Evolutionary conservation across 2,888 invertebrate species (phyloP).

Genomic region (Brenthis daphne): DNA sequence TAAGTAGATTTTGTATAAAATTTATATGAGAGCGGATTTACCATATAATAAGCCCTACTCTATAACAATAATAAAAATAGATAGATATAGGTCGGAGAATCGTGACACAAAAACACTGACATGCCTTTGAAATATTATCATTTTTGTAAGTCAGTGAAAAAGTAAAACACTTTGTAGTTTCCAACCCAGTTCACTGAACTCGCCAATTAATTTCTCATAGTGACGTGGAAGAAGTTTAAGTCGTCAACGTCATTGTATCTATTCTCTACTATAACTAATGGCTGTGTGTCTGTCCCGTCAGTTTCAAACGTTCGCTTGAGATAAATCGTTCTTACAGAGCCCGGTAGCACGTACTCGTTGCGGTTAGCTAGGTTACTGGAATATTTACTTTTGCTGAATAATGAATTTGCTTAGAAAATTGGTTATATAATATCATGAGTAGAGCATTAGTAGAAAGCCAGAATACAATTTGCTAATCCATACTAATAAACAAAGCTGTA

Average conservation of each 20-base stretch:
- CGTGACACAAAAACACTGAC: too few relatives aligned
- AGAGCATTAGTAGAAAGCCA: too few relatives aligned
- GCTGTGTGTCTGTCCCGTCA: constrained; percentile 44
- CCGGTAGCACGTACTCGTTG: constrained; percentile 7
- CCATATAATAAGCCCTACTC: too few relatives aligned
- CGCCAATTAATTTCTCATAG: constrained; percentile 40
- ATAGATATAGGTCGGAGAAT: too few relatives aligned
- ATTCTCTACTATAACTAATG: constrained; percentile 40
- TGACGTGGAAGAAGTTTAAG: constrained; percentile 41
- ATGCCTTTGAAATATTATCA: too few relatives aligned
- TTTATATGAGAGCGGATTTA: too few relatives aligned
- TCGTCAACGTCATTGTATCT: constrained; percentile 41
- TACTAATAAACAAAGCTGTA: too few relatives aligned
- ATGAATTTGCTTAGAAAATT: constrained; percentile 1
- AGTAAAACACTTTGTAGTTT: neutral
- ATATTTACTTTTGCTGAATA: constrained; percentile 9
- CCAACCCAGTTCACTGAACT: constrained; percentile 35
- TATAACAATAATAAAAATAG: too few relatives aligned
- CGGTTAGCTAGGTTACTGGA: neutral
- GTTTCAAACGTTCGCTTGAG: constrained; percentile 44
- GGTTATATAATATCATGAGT: neutral
- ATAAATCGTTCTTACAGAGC: constrained; percentile 42
- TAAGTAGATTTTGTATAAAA: too few relatives aligned
- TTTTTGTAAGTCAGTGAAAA: too few relatives aligned
- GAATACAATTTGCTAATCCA: too few relatives aligned